Evolutionary conservation across 2,113 vertebrate genomes (phyloP).

Genomic region (Myotis brandtii): DNA sequence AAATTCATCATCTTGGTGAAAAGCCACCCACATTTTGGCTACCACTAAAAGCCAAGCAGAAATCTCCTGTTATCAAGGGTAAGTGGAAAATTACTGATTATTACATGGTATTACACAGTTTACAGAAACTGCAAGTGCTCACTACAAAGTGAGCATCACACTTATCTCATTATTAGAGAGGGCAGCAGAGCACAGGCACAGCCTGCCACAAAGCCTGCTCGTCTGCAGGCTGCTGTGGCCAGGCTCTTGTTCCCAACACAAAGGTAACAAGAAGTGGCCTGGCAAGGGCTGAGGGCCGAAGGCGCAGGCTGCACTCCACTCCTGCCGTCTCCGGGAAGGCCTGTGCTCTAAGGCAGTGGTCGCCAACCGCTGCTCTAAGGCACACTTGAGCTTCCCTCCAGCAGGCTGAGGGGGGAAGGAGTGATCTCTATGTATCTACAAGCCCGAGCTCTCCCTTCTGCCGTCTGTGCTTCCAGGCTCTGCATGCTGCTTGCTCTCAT

Average conservation of each 20-base stretch:
- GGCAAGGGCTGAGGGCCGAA: not conserved
- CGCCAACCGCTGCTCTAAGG: not conserved
- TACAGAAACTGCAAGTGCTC: slow-evolving; percentile 61
- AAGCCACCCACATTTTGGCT: slow-evolving; percentile 36
- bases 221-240: not conserved
- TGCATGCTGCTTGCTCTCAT: not conserved
- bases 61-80: slow-evolving; percentile 54
- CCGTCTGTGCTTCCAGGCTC: not conserved
- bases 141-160: slow-evolving; percentile 47
- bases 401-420: not conserved
- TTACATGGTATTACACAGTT: slow-evolving; percentile 45
- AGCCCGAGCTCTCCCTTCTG: not conserved
- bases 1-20: slow-evolving; percentile 54
- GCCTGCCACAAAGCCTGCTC: not conserved
- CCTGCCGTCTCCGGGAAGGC: not conserved
- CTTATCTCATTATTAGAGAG: not conserved
- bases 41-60: slow-evolving; percentile 61
- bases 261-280: not conserved
- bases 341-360: not conserved
- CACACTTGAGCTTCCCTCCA: not conserved
- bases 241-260: slow-evolving; percentile 17
- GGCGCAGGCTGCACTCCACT: not conserved
- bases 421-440: not conserved
- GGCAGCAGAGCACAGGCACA: not conserved
- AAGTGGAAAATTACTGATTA: slow-evolving; percentile 70